Percentiles rank a stretch among this genome's conserved stretches.
Conservation (phyloP, 2,888 invertebrate species). For the Drosophila macrospina region DNA sequence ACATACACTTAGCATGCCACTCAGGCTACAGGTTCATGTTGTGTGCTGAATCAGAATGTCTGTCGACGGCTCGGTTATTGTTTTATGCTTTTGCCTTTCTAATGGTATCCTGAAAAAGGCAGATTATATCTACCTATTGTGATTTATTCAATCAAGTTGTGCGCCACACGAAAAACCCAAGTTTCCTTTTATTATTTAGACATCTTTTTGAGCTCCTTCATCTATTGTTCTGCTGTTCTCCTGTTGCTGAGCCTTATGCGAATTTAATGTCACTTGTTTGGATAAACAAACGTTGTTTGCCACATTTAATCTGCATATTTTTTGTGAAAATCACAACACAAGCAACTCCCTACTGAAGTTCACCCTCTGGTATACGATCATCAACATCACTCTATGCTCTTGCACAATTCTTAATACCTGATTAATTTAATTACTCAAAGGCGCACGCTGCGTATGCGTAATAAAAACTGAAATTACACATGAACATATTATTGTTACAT, state of each 20-base stretch:
- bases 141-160: constrained; percentile 78
- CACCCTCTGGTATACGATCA: constrained; percentile 31
- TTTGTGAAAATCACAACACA: constrained; percentile 62
- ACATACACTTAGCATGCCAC: constrained; percentile 64
- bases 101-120: constrained; percentile 1
- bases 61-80: constrained; percentile 9
- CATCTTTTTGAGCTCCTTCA: constrained; percentile 51
- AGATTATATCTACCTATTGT: constrained; percentile 61
- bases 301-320: constrained; percentile 80
- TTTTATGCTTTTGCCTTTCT: constrained; percentile 14
- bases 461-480: constrained; percentile 49
- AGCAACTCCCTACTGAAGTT: constrained; percentile 26
- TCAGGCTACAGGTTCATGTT: constrained; percentile 43
- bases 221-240: constrained; percentile 10
- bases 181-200: constrained; percentile 74
- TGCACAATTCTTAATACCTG: constrained; percentile 39
- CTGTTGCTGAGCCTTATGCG: constrained; percentile 58
- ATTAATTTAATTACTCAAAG: constrained; percentile 54
- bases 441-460: constrained; percentile 37
- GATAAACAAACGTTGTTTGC: constrained; percentile 61
- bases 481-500: constrained; percentile 30
- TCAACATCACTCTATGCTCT: constrained; percentile 17
- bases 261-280: constrained; percentile 74
- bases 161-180: constrained; percentile 59
- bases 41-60: constrained; percentile 4